phyloP scores from a whole-genome alignment of 1,140 invertebrate species.

The Sesamia nonagrioides region DNA sequence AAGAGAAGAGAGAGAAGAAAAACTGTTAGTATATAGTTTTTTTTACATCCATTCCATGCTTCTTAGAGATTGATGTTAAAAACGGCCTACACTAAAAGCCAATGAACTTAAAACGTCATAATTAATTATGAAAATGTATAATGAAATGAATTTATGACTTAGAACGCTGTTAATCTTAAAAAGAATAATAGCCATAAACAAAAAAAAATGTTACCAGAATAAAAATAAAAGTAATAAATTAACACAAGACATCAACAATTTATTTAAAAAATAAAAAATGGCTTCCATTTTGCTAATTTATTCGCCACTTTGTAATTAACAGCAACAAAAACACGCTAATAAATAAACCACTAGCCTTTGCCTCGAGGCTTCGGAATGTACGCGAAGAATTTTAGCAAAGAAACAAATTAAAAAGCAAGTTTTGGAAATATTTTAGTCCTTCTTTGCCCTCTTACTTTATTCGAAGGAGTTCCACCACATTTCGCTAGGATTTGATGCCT shows the following conservation, averaged over 20 bases:
- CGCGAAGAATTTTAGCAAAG: neutral
- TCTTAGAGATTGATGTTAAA: too few species aligned
- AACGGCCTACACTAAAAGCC: neutral
- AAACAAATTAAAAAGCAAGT: neutral
- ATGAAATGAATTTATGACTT: neutral
- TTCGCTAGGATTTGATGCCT: too few species aligned
- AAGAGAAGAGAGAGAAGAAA: too few species aligned
- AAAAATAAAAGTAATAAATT: conserved; percentile 14
- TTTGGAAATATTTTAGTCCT: neutral
- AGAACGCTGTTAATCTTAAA: conserved; percentile 11
- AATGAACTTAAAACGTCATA: neutral
- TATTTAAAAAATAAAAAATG: conserved; percentile 20
- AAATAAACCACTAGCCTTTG: conserved; percentile 10
- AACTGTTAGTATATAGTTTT: too few species aligned
- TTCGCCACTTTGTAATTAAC: conserved; percentile 25
- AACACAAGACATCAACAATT: neutral
- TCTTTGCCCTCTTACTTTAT: neutral
- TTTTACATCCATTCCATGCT: too few species aligned
- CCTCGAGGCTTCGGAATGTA: neutral
- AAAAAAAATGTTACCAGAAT: neutral
- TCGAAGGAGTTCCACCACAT: neutral
- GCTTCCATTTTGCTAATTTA: conserved; percentile 5
- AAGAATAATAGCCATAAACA: conserved; percentile 2
- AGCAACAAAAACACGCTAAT: neutral
- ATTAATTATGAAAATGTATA: conserved; percentile 5